Conservation (phyloP, 2,113 vertebrate species). For the Heterotilapia buettikoferi region DNA sequence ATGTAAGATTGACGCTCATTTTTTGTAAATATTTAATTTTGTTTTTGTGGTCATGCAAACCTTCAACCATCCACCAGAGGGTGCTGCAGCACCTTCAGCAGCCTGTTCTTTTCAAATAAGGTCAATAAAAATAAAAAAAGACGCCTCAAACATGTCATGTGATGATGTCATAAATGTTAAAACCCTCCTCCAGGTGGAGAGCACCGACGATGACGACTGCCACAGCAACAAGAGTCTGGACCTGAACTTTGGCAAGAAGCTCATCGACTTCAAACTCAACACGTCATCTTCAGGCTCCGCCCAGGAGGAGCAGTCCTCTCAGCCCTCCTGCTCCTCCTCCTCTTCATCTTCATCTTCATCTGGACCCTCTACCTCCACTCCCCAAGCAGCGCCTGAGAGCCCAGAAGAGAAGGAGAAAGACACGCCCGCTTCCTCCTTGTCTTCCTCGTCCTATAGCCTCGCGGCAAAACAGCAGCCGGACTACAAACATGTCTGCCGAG, state of each 20-base stretch:
- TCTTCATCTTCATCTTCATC: background rate
- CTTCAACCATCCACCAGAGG: background rate
- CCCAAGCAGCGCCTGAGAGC: background rate
- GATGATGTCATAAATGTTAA: background rate
- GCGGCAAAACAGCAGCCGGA: slow-evolving; percentile 62
- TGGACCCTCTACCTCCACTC: background rate
- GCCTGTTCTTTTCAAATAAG: background rate
- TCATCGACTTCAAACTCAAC: slow-evolving; percentile 91
- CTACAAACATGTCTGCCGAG: slow-evolving; percentile 80
- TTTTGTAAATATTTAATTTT: background rate
- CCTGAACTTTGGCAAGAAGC: slow-evolving; percentile 90
- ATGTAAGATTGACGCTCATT: accelerated
- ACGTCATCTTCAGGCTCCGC: slow-evolving; percentile 37
- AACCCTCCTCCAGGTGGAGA: slow-evolving; percentile 35
- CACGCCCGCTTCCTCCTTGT: background rate
- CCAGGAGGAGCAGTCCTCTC: slow-evolving; percentile 2
- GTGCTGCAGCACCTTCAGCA: background rate
- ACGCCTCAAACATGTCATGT: background rate
- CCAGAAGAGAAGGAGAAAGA: slow-evolving; percentile 8
- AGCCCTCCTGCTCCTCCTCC: background rate
- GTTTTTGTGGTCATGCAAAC: background rate
- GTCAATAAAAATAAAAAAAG: background rate
- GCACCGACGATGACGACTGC: slow-evolving; percentile 73
- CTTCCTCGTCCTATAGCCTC: background rate
- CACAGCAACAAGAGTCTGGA: slow-evolving; percentile 95